Base-by-base conservation (phyloP, 2,888 invertebrate species). In the Bruchidius siliquastri region DNA sequence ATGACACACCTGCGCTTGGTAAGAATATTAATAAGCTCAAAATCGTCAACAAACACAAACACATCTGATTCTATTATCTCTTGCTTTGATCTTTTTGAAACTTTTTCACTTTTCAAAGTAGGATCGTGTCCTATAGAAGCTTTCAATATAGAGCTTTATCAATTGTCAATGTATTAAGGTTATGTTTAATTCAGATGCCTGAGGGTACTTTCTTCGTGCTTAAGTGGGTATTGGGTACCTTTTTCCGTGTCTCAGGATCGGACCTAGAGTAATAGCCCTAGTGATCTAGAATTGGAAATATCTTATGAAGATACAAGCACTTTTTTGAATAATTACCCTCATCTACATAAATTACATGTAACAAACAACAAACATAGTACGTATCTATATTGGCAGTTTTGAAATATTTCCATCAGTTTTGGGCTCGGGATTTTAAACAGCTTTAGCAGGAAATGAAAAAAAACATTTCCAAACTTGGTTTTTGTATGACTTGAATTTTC, bases 1-100 rank as follows among this genome's bases (percentile, higher is more conserved):
- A 96, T 88, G 96, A 97, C 87, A 96, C 96, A 79, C 94, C 95
- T 77, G 94, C 95, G n/a, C 87, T 94, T 82, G 94, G 94, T 93
- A 88, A 90, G 90, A 84, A 84, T 83, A 76, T 73, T 72, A 74
- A 77, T 78, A 74, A 76, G 75, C 73, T 74, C 75, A 73, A 72
- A 72, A 72, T 71, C 49, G 13, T 49, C 49, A 49, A 49, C 18
- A 49, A 71, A 68, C 72, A 73, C 76, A 71, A 67, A 71, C 21
- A 69, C 68, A 18, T 70, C 72, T 72, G 66, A 74, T 73, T 76
- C 76, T 77, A 18, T 49, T 3, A 49, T 49, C 49, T 13, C 18
- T 49, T 49, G 13, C 13, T 8, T 49, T 49, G 18, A 18, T 49
- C 18, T 13, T 13, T n/a, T n/a, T n/a, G n/a, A 49, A 26, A 4